Conservation (phyloP, 2,888 invertebrate genomes). For the Brenthis hecate region DNA sequence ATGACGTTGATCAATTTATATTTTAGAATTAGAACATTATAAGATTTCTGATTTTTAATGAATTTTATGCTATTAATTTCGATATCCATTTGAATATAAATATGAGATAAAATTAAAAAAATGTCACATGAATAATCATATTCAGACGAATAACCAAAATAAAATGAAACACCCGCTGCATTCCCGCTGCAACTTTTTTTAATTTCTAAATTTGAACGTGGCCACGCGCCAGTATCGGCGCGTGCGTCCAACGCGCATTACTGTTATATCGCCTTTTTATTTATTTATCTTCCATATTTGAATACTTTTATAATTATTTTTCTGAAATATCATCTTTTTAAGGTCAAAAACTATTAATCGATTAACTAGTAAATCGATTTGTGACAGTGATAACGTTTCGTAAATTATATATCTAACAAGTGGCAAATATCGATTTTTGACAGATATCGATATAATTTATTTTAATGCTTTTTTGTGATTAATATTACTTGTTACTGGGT, state of each 20-base stretch:
- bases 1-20: too few species aligned
- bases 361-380: too few species aligned
- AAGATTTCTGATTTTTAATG: too few species aligned
- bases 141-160: constrained; percentile 56
- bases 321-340: neutral
- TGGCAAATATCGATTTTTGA: too few species aligned
- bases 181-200: constrained; percentile 71
- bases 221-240: constrained; percentile 74
- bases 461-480: constrained; percentile 17
- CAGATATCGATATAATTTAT: too few species aligned
- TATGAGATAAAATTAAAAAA: constrained; percentile 18
- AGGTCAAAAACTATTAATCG: too few species aligned
- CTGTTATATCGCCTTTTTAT: constrained; percentile 46
- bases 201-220: constrained; percentile 78
- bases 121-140: constrained; percentile 45
- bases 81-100: neutral
- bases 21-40: too few species aligned
- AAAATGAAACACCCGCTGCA: constrained; percentile 67
- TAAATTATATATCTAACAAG: too few species aligned
- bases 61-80: too few species aligned
- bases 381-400: too few species aligned
- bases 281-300: constrained; percentile 34
- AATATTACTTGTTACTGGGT: constrained; percentile 8
- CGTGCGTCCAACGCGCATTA: constrained; percentile 66
- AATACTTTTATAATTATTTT: constrained; percentile 24